Evolutionary conservation across 2,113 vertebrate genomes (phyloP).

Genomic region (Lonchura striata): DNA sequence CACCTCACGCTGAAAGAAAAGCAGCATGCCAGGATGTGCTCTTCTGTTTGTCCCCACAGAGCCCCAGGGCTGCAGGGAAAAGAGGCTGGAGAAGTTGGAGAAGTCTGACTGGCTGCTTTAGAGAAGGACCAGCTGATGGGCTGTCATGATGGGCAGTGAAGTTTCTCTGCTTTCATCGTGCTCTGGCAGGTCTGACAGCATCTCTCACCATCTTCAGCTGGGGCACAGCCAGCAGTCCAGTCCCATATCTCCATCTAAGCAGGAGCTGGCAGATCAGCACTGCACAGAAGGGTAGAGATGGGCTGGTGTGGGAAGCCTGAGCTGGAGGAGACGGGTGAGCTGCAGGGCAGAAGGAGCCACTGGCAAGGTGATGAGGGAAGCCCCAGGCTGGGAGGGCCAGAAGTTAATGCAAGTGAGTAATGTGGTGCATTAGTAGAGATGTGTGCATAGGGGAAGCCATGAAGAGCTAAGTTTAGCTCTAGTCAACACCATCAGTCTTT

Average conservation of each 20-base stretch:
- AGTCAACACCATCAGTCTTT: constrained; percentile 28
- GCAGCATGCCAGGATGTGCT: neutral
- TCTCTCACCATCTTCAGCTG: neutral
- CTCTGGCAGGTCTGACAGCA: neutral
- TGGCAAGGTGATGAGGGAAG: neutral
- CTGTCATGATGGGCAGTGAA: neutral
- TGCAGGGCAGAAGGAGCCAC: neutral
- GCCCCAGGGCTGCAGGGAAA: neutral
- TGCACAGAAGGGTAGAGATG: neutral
- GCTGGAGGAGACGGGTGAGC: accelerated
- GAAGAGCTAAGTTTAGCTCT: constrained; percentile 3
- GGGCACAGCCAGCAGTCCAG: neutral
- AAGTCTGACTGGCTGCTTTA: neutral
- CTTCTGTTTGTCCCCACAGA: neutral
- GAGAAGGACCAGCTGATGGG: neutral
- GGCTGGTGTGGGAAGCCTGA: neutral
- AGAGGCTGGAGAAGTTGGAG: neutral
- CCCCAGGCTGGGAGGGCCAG: neutral
- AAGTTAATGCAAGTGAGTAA: neutral
- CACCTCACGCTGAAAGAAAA: neutral
- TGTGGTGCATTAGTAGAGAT: neutral
- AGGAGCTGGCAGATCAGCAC: neutral
- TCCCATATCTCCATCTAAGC: neutral
- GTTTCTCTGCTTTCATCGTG: neutral
- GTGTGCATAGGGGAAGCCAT: neutral